Conservation (phyloP, 2,888 invertebrate genomes). For the Trypoxylon attenuatum region DNA sequence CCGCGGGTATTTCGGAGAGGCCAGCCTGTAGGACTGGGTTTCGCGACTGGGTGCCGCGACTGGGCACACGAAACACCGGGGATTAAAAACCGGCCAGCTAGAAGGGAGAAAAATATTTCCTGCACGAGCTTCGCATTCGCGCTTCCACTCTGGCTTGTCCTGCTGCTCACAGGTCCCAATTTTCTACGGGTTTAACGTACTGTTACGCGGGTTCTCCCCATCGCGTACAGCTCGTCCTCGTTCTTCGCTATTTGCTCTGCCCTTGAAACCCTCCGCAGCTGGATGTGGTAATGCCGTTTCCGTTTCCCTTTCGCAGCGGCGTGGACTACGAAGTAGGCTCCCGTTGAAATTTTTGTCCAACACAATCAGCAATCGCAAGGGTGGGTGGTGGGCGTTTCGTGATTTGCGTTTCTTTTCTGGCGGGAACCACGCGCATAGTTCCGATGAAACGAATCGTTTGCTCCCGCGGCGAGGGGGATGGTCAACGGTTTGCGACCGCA, state of each 20-base stretch:
- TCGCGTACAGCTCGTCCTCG: neutral
- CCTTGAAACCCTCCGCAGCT: constrained; percentile 8
- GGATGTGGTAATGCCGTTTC: neutral
- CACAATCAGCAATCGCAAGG: too few relatives aligned
- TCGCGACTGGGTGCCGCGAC: too few relatives aligned
- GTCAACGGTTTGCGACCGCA: constrained; percentile 1
- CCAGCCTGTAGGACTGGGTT: constrained; percentile 2
- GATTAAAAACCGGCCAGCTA: constrained; percentile 35
- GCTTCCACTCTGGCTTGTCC: neutral
- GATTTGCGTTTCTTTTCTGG: too few relatives aligned
- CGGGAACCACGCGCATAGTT: too few relatives aligned
- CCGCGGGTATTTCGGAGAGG: constrained; percentile 24
- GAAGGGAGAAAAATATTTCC: constrained; percentile 16
- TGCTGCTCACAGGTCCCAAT: neutral
- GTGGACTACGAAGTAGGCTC: too few relatives aligned
- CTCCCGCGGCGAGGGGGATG: neutral
- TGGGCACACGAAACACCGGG: constrained; percentile 19
- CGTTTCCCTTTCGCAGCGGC: neutral
- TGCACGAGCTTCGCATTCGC: neutral
- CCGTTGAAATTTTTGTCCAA: too few relatives aligned
- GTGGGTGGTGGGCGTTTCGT: too few relatives aligned
- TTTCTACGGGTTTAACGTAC: constrained; percentile 10
- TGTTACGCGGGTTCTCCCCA: neutral
- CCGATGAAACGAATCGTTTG: constrained; percentile 3
- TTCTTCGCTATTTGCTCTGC: constrained; percentile 1